Conservation (phyloP, 2,797 vertebrate genomes). For the Macroramphosus scolopax region DNA sequence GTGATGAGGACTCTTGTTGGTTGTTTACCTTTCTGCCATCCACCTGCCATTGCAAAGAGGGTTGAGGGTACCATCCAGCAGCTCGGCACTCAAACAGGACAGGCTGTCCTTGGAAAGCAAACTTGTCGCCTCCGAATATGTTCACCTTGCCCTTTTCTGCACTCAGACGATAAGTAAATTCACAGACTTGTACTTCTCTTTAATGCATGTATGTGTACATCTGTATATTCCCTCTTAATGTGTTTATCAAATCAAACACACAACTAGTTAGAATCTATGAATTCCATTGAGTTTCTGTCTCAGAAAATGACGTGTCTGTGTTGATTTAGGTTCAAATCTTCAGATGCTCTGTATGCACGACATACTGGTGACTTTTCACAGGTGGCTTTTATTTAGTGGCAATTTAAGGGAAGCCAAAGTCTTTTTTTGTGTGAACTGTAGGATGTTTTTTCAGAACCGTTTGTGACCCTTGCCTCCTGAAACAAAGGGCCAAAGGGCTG, state of each 20-base stretch:
- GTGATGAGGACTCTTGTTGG: background rate
- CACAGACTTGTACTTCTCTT: background rate
- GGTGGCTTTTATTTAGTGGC: constrained; percentile 23
- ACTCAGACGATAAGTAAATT: constrained; percentile 18
- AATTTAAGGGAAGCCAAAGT: too few relatives aligned
- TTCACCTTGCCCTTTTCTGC: constrained; percentile 82
- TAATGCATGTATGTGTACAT: background rate
- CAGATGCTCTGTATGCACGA: constrained; percentile 14
- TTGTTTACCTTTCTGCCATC: constrained; percentile 59
- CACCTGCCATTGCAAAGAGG: constrained; percentile 80
- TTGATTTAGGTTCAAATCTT: constrained; percentile 52
- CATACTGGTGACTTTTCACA: constrained; percentile 21
- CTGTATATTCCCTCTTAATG: too few relatives aligned
- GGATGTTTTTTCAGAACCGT: too few relatives aligned
- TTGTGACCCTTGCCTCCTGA: too few relatives aligned
- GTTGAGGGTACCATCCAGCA: constrained; percentile 80
- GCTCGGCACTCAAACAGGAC: constrained; percentile 80
- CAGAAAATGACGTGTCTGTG: constrained; percentile 49
- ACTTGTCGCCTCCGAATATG: constrained; percentile 64
- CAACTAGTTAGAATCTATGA: too few relatives aligned
- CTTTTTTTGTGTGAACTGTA: too few relatives aligned
- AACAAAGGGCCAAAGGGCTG: too few relatives aligned
- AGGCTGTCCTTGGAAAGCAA: constrained; percentile 69
- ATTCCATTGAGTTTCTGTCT: too few relatives aligned
- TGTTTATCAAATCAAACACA: too few relatives aligned